Evolutionary conservation across 2,113 vertebrate species (phyloP).

Genomic region (Peucedramus taeniatus): DNA sequence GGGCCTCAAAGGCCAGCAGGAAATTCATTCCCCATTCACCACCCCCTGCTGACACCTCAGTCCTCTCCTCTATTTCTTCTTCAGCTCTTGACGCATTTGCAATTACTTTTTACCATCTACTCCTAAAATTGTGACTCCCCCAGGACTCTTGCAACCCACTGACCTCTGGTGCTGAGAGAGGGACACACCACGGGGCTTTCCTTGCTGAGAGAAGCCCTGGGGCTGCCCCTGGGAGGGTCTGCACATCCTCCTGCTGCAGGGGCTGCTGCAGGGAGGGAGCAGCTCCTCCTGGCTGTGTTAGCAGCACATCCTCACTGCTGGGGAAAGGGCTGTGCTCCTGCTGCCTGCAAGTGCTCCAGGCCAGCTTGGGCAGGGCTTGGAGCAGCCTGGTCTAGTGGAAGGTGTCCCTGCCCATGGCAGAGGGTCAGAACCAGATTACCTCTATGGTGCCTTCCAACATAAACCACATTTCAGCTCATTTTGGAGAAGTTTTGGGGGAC

Average conservation of each 20-base stretch:
- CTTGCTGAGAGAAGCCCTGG: not conserved
- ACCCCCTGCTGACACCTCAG: not conserved
- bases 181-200: not conserved
- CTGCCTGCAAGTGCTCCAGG: not conserved
- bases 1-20: not conserved
- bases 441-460: not conserved
- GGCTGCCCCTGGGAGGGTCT: accelerated
- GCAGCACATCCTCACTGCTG: not conserved
- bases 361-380: not conserved
- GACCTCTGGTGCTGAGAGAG: not conserved
- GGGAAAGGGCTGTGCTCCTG: not conserved
- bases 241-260: too few species aligned
- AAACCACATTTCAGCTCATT: not conserved
- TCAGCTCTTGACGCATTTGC: not conserved
- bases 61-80: not conserved
- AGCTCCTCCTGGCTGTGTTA: accelerated
- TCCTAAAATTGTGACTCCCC: not conserved
- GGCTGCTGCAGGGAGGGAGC: not conserved
- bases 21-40: not conserved
- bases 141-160: not conserved
- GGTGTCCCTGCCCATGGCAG: not conserved
- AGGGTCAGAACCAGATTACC: not conserved
- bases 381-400: not conserved
- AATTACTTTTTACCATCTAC: not conserved
- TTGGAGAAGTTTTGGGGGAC: not conserved